A percentile compares a stretch with the other conserved stretches of the same genome.
phyloP scores from a whole-genome alignment of 2,888 invertebrate genomes.

The Kuschelorhynchus macadamiae region DNA sequence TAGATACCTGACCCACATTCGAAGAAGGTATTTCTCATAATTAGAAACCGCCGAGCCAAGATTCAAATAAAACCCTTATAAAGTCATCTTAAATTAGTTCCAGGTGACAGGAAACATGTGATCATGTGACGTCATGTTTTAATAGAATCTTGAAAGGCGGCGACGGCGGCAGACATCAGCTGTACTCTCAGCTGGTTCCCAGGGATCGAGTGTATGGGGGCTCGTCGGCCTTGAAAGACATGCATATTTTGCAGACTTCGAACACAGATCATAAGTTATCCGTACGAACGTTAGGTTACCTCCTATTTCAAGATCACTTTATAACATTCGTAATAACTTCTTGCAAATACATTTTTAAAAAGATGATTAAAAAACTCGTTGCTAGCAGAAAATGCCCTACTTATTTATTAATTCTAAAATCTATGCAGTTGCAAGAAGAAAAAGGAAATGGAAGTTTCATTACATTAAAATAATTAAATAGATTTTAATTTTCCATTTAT shows the following conservation, averaged over 20 bases:
- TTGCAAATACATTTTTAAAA: no score
- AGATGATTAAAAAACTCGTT: no score
- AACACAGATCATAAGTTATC: no score
- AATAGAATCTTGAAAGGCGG: constrained; percentile 6
- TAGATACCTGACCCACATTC: constrained; percentile 28
- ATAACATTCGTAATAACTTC: no score
- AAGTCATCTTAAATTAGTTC: constrained; percentile 42
- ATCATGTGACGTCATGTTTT: constrained; percentile 63
- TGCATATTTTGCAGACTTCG: constrained; percentile 16
- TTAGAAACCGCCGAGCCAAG: constrained; percentile 5
- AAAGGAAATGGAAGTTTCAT: no score
- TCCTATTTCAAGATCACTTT: no score
- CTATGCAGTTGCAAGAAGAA: no score
- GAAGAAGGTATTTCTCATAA: background rate
- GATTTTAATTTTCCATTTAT: no score
- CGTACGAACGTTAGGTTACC: no score
- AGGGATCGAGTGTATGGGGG: constrained; percentile 8
- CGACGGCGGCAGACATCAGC: constrained; percentile 58
- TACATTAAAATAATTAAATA: no score
- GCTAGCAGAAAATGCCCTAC: no score
- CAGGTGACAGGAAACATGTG: constrained; percentile 66
- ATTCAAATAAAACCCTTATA: constrained; percentile 33
- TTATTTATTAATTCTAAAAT: no score
- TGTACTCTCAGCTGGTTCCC: constrained; percentile 62
- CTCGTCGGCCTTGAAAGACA: constrained; percentile 17